Percentiles rank a stretch among this genome's conserved stretches.
phyloP scores from a whole-genome alignment of 2,797 vertebrate species.

The Decapterus maruadsi region DNA sequence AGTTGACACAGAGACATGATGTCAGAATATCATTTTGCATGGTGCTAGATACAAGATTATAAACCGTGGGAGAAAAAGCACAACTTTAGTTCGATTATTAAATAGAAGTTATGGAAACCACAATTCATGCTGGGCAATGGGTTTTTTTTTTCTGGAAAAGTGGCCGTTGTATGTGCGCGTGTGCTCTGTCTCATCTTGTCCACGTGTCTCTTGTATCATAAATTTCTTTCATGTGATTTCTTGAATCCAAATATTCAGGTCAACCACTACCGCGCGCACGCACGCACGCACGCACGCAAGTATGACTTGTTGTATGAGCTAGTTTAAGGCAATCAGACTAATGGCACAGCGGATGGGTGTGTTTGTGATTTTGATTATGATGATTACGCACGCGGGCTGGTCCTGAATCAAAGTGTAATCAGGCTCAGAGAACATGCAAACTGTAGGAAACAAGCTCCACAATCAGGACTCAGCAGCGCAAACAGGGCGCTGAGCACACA shows the following conservation, averaged over 20 bases:
- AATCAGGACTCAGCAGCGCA: constrained; percentile 56
- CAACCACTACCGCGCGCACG: background rate
- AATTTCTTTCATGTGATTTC: constrained; percentile 17
- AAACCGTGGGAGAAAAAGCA: background rate
- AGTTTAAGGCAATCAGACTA: constrained; percentile 68
- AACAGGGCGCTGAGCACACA: constrained; percentile 39
- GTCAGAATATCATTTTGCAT: too few species aligned
- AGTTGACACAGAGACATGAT: background rate
- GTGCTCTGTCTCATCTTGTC: background rate
- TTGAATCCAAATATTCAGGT: background rate
- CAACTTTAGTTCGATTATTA: background rate
- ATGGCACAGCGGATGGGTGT: constrained; percentile 66
- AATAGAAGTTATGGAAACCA: background rate
- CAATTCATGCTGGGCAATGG: background rate
- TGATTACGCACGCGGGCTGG: constrained; percentile 63
- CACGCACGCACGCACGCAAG: background rate
- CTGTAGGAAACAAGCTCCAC: constrained; percentile 31
- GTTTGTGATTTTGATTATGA: constrained; percentile 64
- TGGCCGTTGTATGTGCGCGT: background rate
- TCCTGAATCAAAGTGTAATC: constrained; percentile 72
- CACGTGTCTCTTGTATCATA: constrained; percentile 20
- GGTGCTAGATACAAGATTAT: background rate
- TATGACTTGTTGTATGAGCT: background rate
- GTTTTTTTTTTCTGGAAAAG: background rate
- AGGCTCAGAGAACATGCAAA: constrained; percentile 57